Evolutionary conservation across 2,888 invertebrate species (phyloP).

Genomic region (Acronicta leporina): DNA sequence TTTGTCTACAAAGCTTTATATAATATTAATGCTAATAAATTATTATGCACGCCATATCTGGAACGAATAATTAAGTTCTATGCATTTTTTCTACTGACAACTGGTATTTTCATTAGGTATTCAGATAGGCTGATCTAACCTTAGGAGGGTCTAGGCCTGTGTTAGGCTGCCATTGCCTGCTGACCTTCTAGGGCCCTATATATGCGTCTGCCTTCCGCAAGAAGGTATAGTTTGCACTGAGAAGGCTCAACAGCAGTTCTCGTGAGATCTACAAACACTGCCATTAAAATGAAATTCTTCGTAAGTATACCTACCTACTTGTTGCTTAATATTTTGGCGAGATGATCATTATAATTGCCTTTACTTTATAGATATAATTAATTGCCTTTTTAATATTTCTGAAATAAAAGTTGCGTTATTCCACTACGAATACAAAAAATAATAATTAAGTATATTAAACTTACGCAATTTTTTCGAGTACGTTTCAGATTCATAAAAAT

Average conservation of each 20-base stretch:
- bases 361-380: no score
- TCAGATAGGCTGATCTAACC: slow-evolving; percentile 75
- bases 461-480: no score
- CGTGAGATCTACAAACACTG: slow-evolving; percentile 73
- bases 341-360: no score
- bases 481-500: no score
- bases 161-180: slow-evolving; percentile 61
- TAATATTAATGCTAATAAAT: slow-evolving; percentile 63
- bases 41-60: slow-evolving; percentile 68
- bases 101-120: slow-evolving; percentile 79
- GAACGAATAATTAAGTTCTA: slow-evolving; percentile 57
- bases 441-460: no score
- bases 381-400: no score
- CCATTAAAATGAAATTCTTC: slow-evolving; percentile 83
- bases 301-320: slow-evolving; percentile 75
- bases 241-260: slow-evolving; percentile 85
- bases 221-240: slow-evolving; percentile 81
- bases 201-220: slow-evolving; percentile 74
- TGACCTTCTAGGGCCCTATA: slow-evolving; percentile 81
- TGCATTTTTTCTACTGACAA: slow-evolving; percentile 69
- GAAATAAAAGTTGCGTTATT: no score
- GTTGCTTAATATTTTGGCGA: no score
- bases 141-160: slow-evolving; percentile 72
- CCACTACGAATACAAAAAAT: no score
- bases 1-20: slow-evolving; percentile 12